Percentiles rank a stretch among this genome's conserved stretches.
Conservation (phyloP, 1,140 invertebrate species). For the Pinna nobilis region DNA sequence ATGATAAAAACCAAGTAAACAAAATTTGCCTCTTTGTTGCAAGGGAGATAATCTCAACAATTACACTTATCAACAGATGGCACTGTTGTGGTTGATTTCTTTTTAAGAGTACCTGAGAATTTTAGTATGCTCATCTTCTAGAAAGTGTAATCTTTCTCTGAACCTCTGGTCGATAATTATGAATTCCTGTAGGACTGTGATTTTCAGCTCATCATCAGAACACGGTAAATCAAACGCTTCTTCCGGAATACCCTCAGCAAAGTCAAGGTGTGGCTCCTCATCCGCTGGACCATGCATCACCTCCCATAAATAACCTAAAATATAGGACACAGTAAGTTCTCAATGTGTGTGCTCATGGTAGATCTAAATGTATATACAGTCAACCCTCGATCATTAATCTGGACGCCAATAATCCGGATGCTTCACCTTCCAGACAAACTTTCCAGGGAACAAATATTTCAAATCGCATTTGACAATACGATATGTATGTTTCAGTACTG, state of each 20-base stretch:
- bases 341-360: too few species aligned
- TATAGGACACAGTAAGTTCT: not conserved
- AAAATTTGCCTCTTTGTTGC: too few species aligned
- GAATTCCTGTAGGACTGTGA: conserved; percentile 70
- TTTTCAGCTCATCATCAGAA: conserved; percentile 65
- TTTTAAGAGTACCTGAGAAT: conserved; percentile 62
- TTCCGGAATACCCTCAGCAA: conserved; percentile 68
- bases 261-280: conserved; percentile 32
- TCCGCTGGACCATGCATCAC: conserved; percentile 22
- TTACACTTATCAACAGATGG: too few species aligned
- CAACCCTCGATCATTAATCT: too few species aligned
- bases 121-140: conserved; percentile 59
- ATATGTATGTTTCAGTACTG: too few species aligned
- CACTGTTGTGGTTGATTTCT: too few species aligned
- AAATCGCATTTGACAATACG: too few species aligned
- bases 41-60: too few species aligned
- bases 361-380: too few species aligned
- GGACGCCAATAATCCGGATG: too few species aligned
- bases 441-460: too few species aligned
- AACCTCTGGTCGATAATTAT: conserved; percentile 70
- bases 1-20: not conserved
- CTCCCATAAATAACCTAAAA: conserved; percentile 49
- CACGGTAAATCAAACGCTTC: conserved; percentile 72
- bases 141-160: conserved; percentile 54
- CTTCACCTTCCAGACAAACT: too few species aligned